Percentiles rank a stretch among this genome's conserved stretches.
Evolutionary conservation across 2,797 vertebrate species (phyloP).

Genomic region (Myotis pilosus): DNA sequence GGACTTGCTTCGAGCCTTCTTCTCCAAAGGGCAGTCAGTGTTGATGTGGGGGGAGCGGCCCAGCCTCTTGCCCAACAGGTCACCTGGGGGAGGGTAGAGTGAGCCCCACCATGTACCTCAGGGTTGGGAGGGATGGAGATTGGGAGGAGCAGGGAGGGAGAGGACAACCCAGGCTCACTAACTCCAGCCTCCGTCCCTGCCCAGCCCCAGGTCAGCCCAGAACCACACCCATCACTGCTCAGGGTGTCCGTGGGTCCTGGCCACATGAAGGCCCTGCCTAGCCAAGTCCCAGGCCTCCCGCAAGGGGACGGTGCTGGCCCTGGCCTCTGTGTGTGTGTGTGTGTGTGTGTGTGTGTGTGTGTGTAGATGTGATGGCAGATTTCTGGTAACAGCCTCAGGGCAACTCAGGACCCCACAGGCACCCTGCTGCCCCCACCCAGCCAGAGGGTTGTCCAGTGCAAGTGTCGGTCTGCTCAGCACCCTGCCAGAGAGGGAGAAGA

Average conservation of each 20-base stretch:
- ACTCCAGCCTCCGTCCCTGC: neutral
- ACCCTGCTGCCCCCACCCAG: neutral
- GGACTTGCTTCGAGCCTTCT: constrained; percentile 95
- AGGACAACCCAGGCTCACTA: neutral
- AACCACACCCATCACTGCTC: neutral
- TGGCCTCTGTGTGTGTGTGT: neutral
- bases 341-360: neutral
- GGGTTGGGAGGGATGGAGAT: neutral
- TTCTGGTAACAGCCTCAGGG: neutral
- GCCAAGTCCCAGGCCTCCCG: neutral
- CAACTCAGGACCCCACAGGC: neutral
- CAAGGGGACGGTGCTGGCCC: neutral
- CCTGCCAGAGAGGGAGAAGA: neutral
- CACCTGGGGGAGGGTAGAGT: constrained; percentile 85
- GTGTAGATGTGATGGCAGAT: neutral
- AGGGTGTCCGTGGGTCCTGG: neutral
- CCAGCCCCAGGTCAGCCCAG: neutral
- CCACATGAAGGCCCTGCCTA: neutral
- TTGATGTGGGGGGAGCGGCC: constrained; percentile 93
- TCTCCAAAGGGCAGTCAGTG: constrained; percentile 95
- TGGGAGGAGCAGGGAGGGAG: neutral
- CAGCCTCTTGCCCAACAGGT: constrained; percentile 96
- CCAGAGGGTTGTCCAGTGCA: neutral
- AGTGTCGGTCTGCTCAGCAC: neutral
- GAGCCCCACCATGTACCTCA: neutral